Evolutionary conservation across 92 coral and sea anemone genomes (phyloP).

Genomic region (Nematostella vectensis): DNA sequence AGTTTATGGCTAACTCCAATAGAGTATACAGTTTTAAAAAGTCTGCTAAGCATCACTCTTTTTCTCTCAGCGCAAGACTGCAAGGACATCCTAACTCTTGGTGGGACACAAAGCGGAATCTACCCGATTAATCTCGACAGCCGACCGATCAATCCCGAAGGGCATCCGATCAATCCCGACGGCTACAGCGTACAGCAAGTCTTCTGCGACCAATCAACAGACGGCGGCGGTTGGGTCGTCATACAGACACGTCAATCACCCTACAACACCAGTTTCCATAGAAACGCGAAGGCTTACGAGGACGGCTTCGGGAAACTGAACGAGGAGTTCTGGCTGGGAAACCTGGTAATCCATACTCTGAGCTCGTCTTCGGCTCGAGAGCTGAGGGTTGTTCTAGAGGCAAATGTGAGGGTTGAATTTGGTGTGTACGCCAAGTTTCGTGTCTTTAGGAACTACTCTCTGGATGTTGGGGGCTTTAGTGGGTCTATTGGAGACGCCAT

Average conservation of each 20-base stretch:
- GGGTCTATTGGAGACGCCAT: neutral
- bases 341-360: constrained; percentile 16
- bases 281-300: constrained; percentile 16
- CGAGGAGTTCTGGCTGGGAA: constrained; percentile 29
- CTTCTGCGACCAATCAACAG: constrained; percentile 23
- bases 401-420: neutral
- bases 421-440: constrained; percentile 4
- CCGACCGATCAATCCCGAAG: too few species aligned
- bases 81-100: constrained; percentile 9
- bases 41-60: neutral
- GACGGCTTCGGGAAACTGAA: constrained; percentile 18
- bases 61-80: constrained; percentile 22
- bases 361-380: constrained; percentile 10
- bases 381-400: constrained; percentile 3
- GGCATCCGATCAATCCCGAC: too few species aligned
- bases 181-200: constrained; percentile 12
- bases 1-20: too few species aligned
- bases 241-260: constrained; percentile 17
- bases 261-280: constrained; percentile 13
- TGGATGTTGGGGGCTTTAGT: neutral
- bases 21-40: too few species aligned
- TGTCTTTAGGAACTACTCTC: constrained; percentile 7
- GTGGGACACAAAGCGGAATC: constrained; percentile 10
- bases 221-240: constrained; percentile 25
- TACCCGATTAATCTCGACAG: constrained; percentile 29